Percentiles rank a stretch among this genome's conserved stretches.
phyloP scores from a whole-genome alignment of 2,888 invertebrate species.

The Polia nebulosa region DNA sequence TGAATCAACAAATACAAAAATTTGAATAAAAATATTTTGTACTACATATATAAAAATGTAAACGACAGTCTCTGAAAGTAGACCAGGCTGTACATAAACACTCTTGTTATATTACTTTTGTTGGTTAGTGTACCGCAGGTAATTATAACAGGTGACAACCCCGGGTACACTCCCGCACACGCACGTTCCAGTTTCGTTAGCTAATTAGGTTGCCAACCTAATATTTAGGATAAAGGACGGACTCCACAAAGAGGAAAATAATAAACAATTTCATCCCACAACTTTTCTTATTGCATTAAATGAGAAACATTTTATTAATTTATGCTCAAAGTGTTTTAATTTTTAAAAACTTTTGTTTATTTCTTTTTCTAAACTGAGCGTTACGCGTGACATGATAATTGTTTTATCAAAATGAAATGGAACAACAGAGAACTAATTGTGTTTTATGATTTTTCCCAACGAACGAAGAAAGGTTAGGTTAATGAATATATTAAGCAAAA shows the following conservation, averaged over 20 bases:
- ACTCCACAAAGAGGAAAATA: constrained; percentile 40
- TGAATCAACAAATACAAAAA: constrained; percentile 21
- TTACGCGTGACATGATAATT: constrained; percentile 2
- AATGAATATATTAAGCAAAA: background rate
- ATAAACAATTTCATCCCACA: constrained; percentile 18
- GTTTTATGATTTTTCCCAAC: background rate
- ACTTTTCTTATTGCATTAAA: constrained; percentile 25
- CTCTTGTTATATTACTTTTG: constrained; percentile 49
- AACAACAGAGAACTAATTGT: background rate
- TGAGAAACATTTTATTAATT: constrained; percentile 6
- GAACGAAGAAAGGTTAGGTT: background rate
- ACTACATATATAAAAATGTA: constrained; percentile 16
- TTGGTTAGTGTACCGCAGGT: constrained; percentile 45
- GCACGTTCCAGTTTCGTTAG: constrained; percentile 59
- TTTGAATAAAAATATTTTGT: background rate
- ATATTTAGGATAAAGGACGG: constrained; percentile 46
- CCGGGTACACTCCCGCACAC: constrained; percentile 47
- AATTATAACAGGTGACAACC: constrained; percentile 60
- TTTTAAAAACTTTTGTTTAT: constrained; percentile 3
- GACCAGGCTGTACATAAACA: constrained; percentile 28
- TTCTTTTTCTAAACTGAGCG: background rate
- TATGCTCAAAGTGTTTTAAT: constrained; percentile 12
- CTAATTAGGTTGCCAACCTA: constrained; percentile 61
- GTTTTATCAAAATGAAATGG: constrained; percentile 6
- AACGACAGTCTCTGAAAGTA: constrained; percentile 20